Evolutionary conservation across 1,140 invertebrate species (phyloP), one percentile per base, ranked within the genome.

Genomic region (Brevipalpus yothersi): DNA sequence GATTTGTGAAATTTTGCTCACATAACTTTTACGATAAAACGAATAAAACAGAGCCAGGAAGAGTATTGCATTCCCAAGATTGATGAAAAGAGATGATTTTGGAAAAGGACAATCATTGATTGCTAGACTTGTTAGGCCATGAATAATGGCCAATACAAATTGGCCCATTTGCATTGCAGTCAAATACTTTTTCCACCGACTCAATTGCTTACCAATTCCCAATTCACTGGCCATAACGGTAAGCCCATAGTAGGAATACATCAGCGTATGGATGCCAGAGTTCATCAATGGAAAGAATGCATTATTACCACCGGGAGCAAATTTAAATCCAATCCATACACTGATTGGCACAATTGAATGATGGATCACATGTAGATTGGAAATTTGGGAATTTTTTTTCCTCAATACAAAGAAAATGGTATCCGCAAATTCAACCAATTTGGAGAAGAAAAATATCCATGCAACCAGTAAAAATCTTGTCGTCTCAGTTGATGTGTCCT

Each of bases 301-400:
- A 60, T 85, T 85, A 56, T 64, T 79, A 80, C 80, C 75, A 83
- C 84, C 89, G 68, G 87, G 84, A 21, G 43, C 42, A 15, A 53
- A 72, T 40, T 64, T 66, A 11, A 67, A 63, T 11, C 64, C 68
- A 63, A 63, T 65, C 66, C 68, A 72, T 17, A 65, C 63, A 41
- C 62, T 66, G 43, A 73, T 68, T 53, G 74, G 67, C 77, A 69
- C 75, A n/a, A 69, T 66, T 1, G 69, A 70, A 67, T 91, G 87
- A 69, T 90, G 87, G 67, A 88, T 88, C 63, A 90, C 75, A 65
- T 90, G 87, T n/a, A 92, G 75, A 68, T 88, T 88, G 1, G 84
- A 83, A 23, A 91, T 79, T 72, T 91, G 87, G 4, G 75, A 77
- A 58, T 84, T 78, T 67, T 88, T 88, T 70, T 90, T 90, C 17